phyloP scores from a whole-genome alignment of 1,140 invertebrate species.

The Drosophila prosaltans region DNA sequence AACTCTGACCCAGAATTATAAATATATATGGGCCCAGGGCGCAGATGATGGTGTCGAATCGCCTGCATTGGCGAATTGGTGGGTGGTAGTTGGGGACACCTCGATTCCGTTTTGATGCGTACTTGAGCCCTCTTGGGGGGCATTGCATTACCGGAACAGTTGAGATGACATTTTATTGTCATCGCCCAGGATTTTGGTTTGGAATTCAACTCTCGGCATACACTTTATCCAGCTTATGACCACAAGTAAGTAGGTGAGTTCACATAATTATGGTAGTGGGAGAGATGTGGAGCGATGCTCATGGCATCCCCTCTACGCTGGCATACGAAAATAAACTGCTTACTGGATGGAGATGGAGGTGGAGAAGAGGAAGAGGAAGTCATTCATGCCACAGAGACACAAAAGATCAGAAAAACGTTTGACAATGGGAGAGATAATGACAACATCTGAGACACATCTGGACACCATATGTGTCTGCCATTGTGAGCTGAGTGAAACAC shows the following conservation, averaged over 20 bases:
- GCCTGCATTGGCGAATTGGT: background rate
- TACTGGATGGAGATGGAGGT: background rate
- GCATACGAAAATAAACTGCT: conserved; percentile 10
- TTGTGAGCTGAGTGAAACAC: background rate
- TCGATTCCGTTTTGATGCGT: background rate
- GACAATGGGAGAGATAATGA: conserved; percentile 48
- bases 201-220: conserved; percentile 4
- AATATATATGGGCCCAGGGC: conserved; percentile 38
- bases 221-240: conserved; percentile 8
- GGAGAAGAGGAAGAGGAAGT: background rate
- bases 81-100: background rate
- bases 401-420: conserved; percentile 48
- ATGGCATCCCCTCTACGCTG: background rate
- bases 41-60: background rate
- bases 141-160: conserved; percentile 2
- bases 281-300: background rate
- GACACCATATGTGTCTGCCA: conserved; percentile 41
- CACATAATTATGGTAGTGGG: conserved; percentile 8
- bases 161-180: conserved; percentile 9
- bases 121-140: conserved; percentile 13
- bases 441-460: conserved; percentile 68
- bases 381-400: conserved; percentile 27
- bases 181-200: conserved; percentile 14
- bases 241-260: conserved; percentile 13
- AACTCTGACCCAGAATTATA: conserved; percentile 23